Evolutionary conservation across 1,140 invertebrate genomes (phyloP).

Genomic region (Aradophagus sp.): DNA sequence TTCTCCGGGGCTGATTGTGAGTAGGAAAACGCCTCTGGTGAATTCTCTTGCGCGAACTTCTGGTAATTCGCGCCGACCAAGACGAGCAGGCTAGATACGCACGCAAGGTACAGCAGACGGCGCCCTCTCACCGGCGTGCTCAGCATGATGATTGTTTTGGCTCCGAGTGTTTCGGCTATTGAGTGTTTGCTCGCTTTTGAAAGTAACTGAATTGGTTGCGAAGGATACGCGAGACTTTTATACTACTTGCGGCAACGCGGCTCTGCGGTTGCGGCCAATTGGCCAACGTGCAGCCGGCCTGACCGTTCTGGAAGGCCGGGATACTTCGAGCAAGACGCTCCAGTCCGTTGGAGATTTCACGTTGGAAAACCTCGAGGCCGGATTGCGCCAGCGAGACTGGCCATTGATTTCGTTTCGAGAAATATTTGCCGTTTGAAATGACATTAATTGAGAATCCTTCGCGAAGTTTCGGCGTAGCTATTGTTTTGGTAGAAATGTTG

Average conservation of each 20-base stretch:
- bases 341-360: neutral
- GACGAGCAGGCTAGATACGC: constrained; percentile 8
- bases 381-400: too few species aligned
- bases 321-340: constrained; percentile 29
- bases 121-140: neutral
- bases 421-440: too few species aligned
- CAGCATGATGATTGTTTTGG: constrained; percentile 4
- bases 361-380: neutral
- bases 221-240: constrained; percentile 62
- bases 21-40: neutral
- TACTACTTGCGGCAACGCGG: constrained; percentile 51
- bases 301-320: constrained; percentile 36
- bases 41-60: constrained; percentile 1
- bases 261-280: constrained; percentile 40
- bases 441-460: too few species aligned
- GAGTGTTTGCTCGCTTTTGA: constrained; percentile 18
- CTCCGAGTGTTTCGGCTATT: neutral
- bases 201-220: constrained; percentile 59
- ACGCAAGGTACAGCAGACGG: constrained; percentile 1
- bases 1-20: neutral
- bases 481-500: too few species aligned
- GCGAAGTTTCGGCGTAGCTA: too few species aligned
- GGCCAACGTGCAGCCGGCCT: constrained; percentile 6
- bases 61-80: constrained; percentile 16
- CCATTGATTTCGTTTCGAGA: too few species aligned